Evolutionary conservation across 1,140 invertebrate species (phyloP).

Genomic region (Ooceraea biroi): DNA sequence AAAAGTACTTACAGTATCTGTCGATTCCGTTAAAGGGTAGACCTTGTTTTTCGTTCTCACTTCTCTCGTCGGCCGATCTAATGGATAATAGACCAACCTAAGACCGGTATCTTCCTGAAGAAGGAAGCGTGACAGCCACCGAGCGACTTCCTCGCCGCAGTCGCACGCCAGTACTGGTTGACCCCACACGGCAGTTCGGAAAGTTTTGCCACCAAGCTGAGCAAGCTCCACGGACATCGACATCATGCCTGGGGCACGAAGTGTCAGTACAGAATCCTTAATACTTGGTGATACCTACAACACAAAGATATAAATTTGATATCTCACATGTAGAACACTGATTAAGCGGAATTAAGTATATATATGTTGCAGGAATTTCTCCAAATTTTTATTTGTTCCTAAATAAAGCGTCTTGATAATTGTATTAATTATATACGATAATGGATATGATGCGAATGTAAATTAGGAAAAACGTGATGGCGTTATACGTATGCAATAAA

Average conservation of each 20-base stretch:
- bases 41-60: constrained; percentile 74
- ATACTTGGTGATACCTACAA: constrained; percentile 82
- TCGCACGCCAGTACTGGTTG: constrained; percentile 86
- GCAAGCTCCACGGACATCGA: constrained; percentile 86
- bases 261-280: constrained; percentile 83
- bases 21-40: constrained; percentile 73
- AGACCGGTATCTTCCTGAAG: constrained; percentile 87
- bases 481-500: no score
- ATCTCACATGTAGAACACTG: no score
- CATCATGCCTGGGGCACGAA: constrained; percentile 86
- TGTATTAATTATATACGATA: neutral
- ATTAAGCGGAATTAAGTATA: no score
- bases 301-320: neutral
- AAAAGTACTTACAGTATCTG: constrained; percentile 77
- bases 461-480: no score
- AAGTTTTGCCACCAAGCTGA: constrained; percentile 82
- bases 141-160: constrained; percentile 88
- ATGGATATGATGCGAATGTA: neutral
- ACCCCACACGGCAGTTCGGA: constrained; percentile 85
- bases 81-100: constrained; percentile 87
- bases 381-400: no score
- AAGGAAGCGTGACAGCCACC: constrained; percentile 88
- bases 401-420: neutral
- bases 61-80: constrained; percentile 81
- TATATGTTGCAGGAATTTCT: no score